Base-by-base conservation (phyloP, 2,797 vertebrate genomes). In the Poeciliopsis turneri region DNA sequence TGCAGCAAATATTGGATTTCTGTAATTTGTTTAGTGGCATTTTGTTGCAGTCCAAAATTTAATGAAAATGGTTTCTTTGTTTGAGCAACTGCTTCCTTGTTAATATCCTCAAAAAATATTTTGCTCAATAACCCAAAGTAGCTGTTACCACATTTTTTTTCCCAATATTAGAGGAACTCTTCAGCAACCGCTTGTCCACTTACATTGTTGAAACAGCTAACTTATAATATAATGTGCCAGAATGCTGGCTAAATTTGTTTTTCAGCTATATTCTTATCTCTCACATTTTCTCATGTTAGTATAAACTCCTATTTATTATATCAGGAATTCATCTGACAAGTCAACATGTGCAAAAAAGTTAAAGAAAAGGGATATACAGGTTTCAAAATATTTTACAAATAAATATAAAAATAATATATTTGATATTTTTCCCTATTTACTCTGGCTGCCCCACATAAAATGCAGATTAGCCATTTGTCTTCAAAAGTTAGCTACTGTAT, bases 111-210 rank as follows among this genome's bases (percentile, higher is more conserved):
- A 57, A 76, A 75, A 71, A 75, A 85, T 71, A 46, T 46, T 5
- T 39, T 25, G 75, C 2, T 6, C n/a, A 71, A 73, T 73, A 25
- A 73, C 59, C 46, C 68, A 69, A 36, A 64, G 78, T 74, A 51
- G 45, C 49, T 84, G 77, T 80, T 77, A 84, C 83, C 78, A 79
- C 39, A 77, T 64, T 72, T 33, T 11, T 76, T 74, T 77, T 8
- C 7, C 81, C 73, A 28, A 79, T 53, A 0, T 79, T 57, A 49
- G n/a, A 49, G 66, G 77, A 79, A 70, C 88, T 91, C 77, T 87
- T 91, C 89, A 83, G 64, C 81, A 79, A 71, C 78, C 83, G 51
- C 85, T 91, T 87, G 69, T 47, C 80, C 64, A 49, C 64, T 77
- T 87, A 83, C 78, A 81, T 90, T 72, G 49, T 23, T 18, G 39